phyloP scores from a whole-genome alignment of 2,888 invertebrate species.

The Helicoverpa assulta region DNA sequence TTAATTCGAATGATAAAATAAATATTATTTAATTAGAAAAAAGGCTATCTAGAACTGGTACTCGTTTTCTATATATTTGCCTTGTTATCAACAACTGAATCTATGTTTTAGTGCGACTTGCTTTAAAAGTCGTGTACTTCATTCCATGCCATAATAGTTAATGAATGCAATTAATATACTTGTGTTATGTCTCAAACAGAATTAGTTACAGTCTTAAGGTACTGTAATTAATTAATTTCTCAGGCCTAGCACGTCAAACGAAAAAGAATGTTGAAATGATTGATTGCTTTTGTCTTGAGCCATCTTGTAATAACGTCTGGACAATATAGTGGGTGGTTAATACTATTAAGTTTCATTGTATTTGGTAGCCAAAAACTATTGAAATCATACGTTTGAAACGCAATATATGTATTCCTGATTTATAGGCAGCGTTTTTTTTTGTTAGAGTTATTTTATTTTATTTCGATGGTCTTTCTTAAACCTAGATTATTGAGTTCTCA shows the following conservation, averaged over 20 bases:
- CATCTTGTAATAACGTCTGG: constrained; percentile 42
- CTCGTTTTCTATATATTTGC: constrained; percentile 41
- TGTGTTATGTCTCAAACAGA: constrained; percentile 52
- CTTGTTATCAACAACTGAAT: constrained; percentile 47
- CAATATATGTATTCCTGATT: neutral
- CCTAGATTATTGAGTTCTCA: constrained; percentile 28
- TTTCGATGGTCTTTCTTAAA: constrained; percentile 6
- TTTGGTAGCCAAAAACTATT: constrained; percentile 28
- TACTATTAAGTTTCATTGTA: constrained; percentile 50
- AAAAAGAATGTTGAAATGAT: constrained; percentile 55
- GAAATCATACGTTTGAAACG: constrained; percentile 2
- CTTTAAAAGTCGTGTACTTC: constrained; percentile 52
- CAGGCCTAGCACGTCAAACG: constrained; percentile 22
- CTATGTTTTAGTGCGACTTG: constrained; percentile 45
- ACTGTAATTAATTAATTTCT: constrained; percentile 55
- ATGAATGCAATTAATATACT: constrained; percentile 59
- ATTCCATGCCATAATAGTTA: constrained; percentile 60
- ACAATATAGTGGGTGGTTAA: constrained; percentile 52
- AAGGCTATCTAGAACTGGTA: constrained; percentile 25
- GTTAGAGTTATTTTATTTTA: too few species aligned
- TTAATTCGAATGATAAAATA: constrained; percentile 18
- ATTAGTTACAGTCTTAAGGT: constrained; percentile 46
- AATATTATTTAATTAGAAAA: constrained; percentile 14
- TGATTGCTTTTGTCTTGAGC: constrained; percentile 46
- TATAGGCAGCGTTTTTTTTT: constrained; percentile 1